Evolutionary conservation across 2,888 invertebrate genomes (phyloP), one percentile per base, ranked within the genome.

Genomic region (Synergus gifuensis): DNA sequence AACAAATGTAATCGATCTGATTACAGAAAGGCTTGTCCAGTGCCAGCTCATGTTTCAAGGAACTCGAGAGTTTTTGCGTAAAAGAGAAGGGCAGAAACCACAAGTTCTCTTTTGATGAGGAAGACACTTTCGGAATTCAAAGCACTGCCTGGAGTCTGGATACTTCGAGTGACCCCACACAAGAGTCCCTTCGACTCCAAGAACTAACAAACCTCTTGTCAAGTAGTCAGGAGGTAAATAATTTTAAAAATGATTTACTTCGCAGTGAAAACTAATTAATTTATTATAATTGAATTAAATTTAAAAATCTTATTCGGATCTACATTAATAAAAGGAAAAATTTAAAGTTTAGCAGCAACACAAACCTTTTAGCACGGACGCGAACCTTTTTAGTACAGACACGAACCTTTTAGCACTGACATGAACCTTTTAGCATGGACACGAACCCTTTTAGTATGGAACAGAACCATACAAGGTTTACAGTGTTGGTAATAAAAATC

Each of bases 101-200:
- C 79, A 64, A 67, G 28, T 46, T 76, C 63, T 46, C 62, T 60
- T 62, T 81, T 28, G 82, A 82, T 49, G 81, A 80, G 60, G 87
- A 89, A 8, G 86, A 89, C 80, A 88, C 87, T 78, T 89, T 88
- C 77, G 87, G 88, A 78, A 85, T 88, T 66, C 89, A 87, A 44
- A 89, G 87, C 77, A 87, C 87, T 78, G 86, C 86, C 40, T 88
- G 88, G 84, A 89, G 86, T 63, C 83, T 82, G 12, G 85, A 87
- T 22, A 84, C 83, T 4, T 83, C 83, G 28, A 89, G 84, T 67
- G 86, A 87, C 14, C 76, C 84, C 69, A 78, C 80, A 36, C 49
- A 40, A 73, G 73, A n/a, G 49, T 28, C 49, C 36, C 11, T 49
- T 16, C 49, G 18, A 54, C 49, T 73, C n/a, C 5, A 73, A n/a